These are phyloP conservation scores for Abramis brama DNA, from an alignment of 2,113 vertebrate species.

Conservation along the genomic window DNA sequence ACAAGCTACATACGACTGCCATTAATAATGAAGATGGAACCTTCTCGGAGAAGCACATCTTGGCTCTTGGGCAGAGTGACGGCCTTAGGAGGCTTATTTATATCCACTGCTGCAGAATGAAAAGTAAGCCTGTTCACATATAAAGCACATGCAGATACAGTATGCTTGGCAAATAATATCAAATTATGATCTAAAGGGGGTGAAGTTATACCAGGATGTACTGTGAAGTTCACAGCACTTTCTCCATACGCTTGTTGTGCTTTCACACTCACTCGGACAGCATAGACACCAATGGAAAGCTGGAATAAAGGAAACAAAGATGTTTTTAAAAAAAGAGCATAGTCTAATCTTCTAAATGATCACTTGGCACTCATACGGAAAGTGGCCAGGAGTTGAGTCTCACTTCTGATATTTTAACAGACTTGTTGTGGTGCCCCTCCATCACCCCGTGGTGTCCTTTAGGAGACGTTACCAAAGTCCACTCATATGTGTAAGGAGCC, in stretches of 20 bases:
- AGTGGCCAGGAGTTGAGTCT: slow-evolving; percentile 36
- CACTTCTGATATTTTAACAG: slow-evolving; percentile 76
- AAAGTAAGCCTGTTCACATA: background rate
- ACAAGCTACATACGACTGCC: slow-evolving; percentile 77
- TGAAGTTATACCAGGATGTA: slow-evolving; percentile 75
- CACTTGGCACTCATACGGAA: background rate
- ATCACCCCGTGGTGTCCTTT: slow-evolving; percentile 74
- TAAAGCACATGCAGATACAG: background rate
- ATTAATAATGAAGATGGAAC: slow-evolving; percentile 72
- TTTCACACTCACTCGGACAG: slow-evolving; percentile 77
- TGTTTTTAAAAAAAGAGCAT: background rate
- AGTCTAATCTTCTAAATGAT: background rate
- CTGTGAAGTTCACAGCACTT: slow-evolving; percentile 79
- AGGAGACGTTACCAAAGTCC: slow-evolving; percentile 78
- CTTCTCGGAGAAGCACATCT: slow-evolving; percentile 73
- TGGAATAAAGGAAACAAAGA: slow-evolving; percentile 50
- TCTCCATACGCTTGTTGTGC: slow-evolving; percentile 78
- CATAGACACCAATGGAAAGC: slow-evolving; percentile 77
- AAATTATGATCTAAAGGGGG: background rate
- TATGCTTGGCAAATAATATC: background rate
- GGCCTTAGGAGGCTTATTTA: slow-evolving; percentile 76
- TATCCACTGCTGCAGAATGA: slow-evolving; percentile 64
- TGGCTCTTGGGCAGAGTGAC: slow-evolving; percentile 74
- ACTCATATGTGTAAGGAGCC: slow-evolving; percentile 76
- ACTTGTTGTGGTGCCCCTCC: slow-evolving; percentile 68